phyloP scores from a whole-genome alignment of 2,113 vertebrate species.

The Furnarius figulus region DNA sequence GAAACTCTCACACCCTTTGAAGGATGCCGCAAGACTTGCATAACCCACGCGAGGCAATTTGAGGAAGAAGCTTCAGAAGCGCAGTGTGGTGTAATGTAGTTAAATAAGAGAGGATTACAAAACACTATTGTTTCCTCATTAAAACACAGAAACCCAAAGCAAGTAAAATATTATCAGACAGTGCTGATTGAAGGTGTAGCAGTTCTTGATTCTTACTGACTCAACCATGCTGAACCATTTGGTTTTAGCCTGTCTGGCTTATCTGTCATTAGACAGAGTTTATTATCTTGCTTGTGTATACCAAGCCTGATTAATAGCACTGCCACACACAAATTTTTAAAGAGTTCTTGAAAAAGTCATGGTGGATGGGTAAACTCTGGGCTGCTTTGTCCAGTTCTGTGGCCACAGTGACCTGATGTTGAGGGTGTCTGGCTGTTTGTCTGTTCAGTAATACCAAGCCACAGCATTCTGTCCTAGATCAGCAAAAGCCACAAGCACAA shows the following conservation, averaged over 20 bases:
- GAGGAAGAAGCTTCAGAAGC: not conserved
- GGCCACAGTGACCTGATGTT: not conserved
- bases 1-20: not conserved
- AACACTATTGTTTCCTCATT: constrained; percentile 7
- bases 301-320: not conserved
- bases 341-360: not conserved
- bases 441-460: not conserved
- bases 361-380: not conserved
- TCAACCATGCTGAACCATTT: not conserved
- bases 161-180: constrained; percentile 41
- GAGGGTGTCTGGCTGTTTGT: not conserved
- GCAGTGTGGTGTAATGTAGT: not conserved
- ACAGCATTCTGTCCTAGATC: not conserved
- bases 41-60: accelerated
- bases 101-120: constrained; percentile 18
- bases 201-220: not conserved
- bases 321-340: not conserved
- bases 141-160: constrained; percentile 14
- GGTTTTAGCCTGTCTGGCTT: not conserved
- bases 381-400: not conserved
- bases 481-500: not conserved
- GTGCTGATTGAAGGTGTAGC: not conserved
- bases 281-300: not conserved
- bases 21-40: not conserved
- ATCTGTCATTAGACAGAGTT: constrained; percentile 9